Conservation (phyloP, 2,797 vertebrate genomes). For the Neopelma chrysocephalum region DNA sequence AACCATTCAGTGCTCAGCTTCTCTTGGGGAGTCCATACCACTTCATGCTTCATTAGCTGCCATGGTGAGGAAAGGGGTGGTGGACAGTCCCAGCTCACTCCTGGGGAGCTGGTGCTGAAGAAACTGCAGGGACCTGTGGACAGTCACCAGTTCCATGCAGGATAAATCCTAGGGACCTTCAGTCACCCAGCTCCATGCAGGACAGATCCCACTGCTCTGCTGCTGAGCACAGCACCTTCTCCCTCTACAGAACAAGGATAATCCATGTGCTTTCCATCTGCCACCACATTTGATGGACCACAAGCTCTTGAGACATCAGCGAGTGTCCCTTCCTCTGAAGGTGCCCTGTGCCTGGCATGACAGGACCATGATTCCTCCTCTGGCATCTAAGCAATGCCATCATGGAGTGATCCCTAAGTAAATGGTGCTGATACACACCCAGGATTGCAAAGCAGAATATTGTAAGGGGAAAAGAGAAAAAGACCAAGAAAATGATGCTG, state of each 20-base stretch:
- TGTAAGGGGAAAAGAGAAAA: neutral
- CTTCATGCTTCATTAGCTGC: neutral
- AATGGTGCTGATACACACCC: fast-evolving
- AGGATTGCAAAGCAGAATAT: no score
- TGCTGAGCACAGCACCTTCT: neutral
- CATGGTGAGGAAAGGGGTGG: neutral
- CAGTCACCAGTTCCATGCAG: neutral
- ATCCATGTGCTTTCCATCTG: neutral
- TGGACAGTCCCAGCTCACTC: neutral
- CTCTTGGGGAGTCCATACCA: fast-evolving
- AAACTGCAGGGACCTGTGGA: neutral
- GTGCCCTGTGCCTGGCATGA: neutral
- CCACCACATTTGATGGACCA: neutral
- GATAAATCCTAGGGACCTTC: no score
- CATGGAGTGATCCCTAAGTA: fast-evolving
- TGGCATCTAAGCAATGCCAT: neutral
- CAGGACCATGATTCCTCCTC: neutral
- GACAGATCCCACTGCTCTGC: neutral
- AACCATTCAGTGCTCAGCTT: neutral
- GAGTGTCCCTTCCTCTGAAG: neutral
- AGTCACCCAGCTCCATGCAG: neutral
- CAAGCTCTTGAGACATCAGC: neutral
- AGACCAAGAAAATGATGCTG: neutral
- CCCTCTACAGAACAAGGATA: neutral
- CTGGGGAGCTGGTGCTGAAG: neutral